These are phyloP conservation scores for Acropora tenuis DNA, from an alignment of 64 coral and sea anemone species.

Conservation along the genomic window DNA sequence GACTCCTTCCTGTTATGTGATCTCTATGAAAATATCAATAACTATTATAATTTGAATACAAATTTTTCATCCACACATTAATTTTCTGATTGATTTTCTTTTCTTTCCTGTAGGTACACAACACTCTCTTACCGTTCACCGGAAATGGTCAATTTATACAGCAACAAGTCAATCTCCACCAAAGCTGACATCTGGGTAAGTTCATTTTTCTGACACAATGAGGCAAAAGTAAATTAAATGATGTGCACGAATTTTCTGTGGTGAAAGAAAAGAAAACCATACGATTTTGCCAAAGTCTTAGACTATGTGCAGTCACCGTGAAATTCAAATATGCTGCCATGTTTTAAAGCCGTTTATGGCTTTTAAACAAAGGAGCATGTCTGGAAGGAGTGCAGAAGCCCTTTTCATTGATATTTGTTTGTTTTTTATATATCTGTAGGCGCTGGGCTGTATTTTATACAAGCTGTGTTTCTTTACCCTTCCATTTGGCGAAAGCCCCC, in stretches of 20 bases:
- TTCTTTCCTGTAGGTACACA: constrained; percentile 61
- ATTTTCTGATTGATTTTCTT: too few relatives aligned
- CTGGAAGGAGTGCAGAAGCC: background rate
- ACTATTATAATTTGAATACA: too few relatives aligned
- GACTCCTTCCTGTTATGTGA: too few relatives aligned
- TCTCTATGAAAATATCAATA: too few relatives aligned
- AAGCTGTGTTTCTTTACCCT: constrained; percentile 96
- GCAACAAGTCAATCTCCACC: constrained; percentile 88
- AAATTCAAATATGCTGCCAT: too few relatives aligned
- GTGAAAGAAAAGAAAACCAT: background rate
- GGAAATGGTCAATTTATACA: constrained; percentile 97
- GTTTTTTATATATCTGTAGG: constrained; percentile 45
- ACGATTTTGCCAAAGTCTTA: too few relatives aligned
- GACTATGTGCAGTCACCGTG: too few relatives aligned
- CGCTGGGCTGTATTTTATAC: constrained; percentile 91
- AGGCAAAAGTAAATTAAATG: background rate
- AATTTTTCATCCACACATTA: too few relatives aligned
- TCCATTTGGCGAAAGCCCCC: constrained; percentile 94
- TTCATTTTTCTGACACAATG: background rate
- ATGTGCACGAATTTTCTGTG: background rate
- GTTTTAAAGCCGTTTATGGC: too few relatives aligned
- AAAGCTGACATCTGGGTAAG: constrained; percentile 99
- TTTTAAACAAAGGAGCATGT: background rate
- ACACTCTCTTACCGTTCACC: constrained; percentile 94
- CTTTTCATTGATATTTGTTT: background rate